These are phyloP conservation scores for Percopsis omiscomaycus DNA, from an alignment of 2,797 vertebrate genomes.

Conservation along the genomic window DNA sequence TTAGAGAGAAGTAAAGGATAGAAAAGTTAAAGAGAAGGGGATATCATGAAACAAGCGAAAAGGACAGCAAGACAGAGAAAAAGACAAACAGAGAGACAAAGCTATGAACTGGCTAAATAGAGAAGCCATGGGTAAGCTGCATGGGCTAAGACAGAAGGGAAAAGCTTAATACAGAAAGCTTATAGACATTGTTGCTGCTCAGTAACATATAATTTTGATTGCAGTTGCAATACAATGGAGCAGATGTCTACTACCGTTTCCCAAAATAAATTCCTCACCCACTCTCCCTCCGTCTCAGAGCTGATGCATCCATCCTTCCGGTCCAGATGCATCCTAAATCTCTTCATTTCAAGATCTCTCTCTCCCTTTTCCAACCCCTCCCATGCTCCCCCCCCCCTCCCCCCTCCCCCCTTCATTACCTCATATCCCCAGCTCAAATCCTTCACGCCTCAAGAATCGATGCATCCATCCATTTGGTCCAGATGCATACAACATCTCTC, in stretches of 20 bases:
- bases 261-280: constrained; percentile 23
- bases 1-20: constrained; percentile 32
- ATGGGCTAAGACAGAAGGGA: not conserved
- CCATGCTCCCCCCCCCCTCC: constrained; percentile 17
- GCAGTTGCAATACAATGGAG: constrained; percentile 33
- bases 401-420: constrained; percentile 13
- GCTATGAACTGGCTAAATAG: constrained; percentile 23
- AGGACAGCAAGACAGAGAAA: constrained; percentile 29
- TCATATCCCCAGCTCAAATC: constrained; percentile 42
- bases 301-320: constrained; percentile 60
- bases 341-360: constrained; percentile 36
- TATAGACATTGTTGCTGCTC: constrained; percentile 16
- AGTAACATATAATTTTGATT: constrained; percentile 35
- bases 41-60: constrained; percentile 31
- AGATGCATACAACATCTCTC: constrained; percentile 65
- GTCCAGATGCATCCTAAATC: constrained; percentile 64
- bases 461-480: constrained; percentile 65
- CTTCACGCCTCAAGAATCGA: constrained; percentile 44
- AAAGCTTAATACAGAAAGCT: not conserved
- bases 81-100: constrained; percentile 39
- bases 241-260: constrained; percentile 29
- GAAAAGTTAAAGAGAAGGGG: constrained; percentile 19
- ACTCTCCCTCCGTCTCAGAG: constrained; percentile 28
- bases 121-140: constrained; percentile 11
- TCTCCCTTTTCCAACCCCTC: constrained; percentile 14